phyloP scores from a whole-genome alignment of 2,888 invertebrate genomes.

The Frankliniella intonsa region DNA sequence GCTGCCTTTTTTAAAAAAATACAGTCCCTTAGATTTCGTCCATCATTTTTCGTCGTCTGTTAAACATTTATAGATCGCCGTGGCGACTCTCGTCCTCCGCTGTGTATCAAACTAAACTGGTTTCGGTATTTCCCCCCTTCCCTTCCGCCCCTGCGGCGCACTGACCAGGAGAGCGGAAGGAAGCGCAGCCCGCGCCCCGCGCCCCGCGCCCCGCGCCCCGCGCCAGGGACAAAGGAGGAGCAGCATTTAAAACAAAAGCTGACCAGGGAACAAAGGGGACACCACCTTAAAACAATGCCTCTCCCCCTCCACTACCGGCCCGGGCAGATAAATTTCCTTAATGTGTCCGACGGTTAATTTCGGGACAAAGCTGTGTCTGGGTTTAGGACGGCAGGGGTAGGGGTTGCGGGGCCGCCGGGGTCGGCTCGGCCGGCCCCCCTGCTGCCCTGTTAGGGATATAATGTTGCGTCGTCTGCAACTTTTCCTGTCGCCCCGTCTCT shows the following conservation, averaged over 20 bases:
- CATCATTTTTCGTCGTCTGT: not conserved
- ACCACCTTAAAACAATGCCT: conserved; percentile 10
- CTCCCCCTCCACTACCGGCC: not conserved
- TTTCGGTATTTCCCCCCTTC: not conserved
- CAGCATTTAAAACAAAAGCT: not conserved
- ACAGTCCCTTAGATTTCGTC: not conserved
- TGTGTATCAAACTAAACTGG: not conserved
- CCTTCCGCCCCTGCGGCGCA: not conserved
- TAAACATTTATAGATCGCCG: not conserved
- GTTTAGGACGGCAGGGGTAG: not conserved
- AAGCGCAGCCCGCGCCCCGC: not conserved
- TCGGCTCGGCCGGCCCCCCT: too few species aligned
- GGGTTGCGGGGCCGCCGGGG: not conserved
- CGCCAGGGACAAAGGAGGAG: not conserved
- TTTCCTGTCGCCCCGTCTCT: not conserved
- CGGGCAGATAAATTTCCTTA: conserved; percentile 17
- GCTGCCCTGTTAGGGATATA: too few species aligned
- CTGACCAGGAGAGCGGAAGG: conserved; percentile 1
- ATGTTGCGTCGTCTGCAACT: too few species aligned
- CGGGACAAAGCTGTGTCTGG: conserved; percentile 1
- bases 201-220: not conserved
- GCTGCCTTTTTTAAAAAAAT: too few species aligned
- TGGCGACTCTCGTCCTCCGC: not conserved
- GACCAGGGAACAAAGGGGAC: conserved; percentile 6
- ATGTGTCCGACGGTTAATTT: conserved; percentile 26